Evolutionary conservation across 2,888 invertebrate genomes (phyloP), one percentile per base, ranked within the genome.

Genomic region (Pheosia gnoma): DNA sequence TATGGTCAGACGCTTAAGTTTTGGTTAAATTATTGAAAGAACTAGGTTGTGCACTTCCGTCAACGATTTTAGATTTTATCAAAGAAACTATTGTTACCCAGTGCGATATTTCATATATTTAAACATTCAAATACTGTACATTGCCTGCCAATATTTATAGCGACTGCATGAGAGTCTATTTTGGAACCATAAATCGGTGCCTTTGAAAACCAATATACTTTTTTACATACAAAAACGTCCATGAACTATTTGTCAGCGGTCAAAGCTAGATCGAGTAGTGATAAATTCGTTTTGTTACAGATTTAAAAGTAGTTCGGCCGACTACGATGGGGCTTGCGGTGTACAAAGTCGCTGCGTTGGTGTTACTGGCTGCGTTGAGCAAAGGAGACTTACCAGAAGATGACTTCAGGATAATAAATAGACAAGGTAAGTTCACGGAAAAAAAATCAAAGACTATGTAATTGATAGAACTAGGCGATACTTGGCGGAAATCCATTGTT

Each of bases 361-460:
- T 93, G 61, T 75, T 91, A 13, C 84, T 91, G 61, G 82, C 87
- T 65, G 79, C 88, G 0, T 79, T 91, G 57, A 86, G 87, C 71
- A 90, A 88, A 65, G 93, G 93, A 64, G 84, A 90, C 60, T 74
- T 91, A 39, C 90, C 93, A 0, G 91, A 93, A 78, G 93, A 93
- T 74, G 93, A 93, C 75, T 93, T 93, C 77, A 93, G 93, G 91
- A 93, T 93, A 91, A 89, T 93, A 71, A 88, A 89, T 62, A 85
- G 85, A 83, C 86, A 91, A 86, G 93, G 93, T 92, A 74, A 79
- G 69, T 0, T 1, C 0, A 25, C 25, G 25, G 25, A 2, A 25
- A 25, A 25, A 25, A 25, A 25, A 25, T 25, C 25, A 25, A 25
- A 25, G 25, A 0, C 25, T 25, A 25, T n/a, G 25, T 25, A 25